Evolutionary conservation across 2,888 invertebrate genomes (phyloP), one percentile per base, ranked within the genome.

Genomic region (Campopleginae sp.): DNA sequence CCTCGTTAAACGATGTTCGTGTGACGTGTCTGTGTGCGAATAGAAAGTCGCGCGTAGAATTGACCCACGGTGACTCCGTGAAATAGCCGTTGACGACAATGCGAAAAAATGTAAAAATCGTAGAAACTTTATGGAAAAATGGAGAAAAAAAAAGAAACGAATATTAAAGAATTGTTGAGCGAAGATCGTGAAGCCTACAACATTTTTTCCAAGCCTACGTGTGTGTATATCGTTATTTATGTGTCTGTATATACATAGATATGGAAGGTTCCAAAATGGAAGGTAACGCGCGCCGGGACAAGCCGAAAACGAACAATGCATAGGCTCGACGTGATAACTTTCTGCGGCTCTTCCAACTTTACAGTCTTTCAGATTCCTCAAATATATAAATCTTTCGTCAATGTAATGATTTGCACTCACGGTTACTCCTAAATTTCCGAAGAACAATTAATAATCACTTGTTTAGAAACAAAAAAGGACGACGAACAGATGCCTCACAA

Each of bases 361-460:
- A 19, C 38, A 38, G 33, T 65, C 8, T n/a, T 6, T 58, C 23
- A n/a, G 33, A 33, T n/a, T 7, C 7, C n/a, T n/a, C n/a, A 38
- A 65, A 65, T 38, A 14, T 38, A 65, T 46, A 42, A 46, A 72
- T 80, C 72, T 84, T 58, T 84, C 84, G 80, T 81, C 72, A 78
- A 84, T 76, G 4, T 63, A 72, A 77, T 46, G 48, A 48, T 76
- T 70, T 48, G 23, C 82, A 85, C 85, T 85, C 82, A 85, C 85
- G 77, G 84, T 85, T 85, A 82, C 79, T 82, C 78, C 44, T 81
- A 75, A 82, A 23, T 84, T 75, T 51, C 82, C 82, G 85, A 58
- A 61, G 85, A 85, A 82, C 79, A 66, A 79, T 42, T 74, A 10
- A 48, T 46, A 19, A 72, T 27, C 85, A 85, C 85, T 85, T 71